Percentiles rank a stretch among this genome's conserved stretches.
Conservation (phyloP, 1,140 invertebrate genomes). For the Euura lappo region DNA sequence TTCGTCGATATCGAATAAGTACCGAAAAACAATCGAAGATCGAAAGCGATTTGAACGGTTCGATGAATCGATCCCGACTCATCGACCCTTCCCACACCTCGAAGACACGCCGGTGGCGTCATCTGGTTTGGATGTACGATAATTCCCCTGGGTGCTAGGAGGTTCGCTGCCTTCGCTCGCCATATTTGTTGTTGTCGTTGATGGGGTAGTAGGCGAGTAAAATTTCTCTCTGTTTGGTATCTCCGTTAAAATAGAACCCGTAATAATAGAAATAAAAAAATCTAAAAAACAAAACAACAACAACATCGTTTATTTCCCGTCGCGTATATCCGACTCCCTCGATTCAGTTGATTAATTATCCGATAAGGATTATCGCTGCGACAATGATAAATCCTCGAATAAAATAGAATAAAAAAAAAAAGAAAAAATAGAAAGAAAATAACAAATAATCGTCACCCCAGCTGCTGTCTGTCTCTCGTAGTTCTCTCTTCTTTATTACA, state of each 20-base stretch:
- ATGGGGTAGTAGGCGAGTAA: slow-evolving; percentile 61
- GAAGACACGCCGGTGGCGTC: slow-evolving; percentile 13
- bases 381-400: not conserved
- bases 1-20: not conserved
- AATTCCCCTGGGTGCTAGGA: slow-evolving; percentile 24
- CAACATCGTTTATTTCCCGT: too few species aligned
- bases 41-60: not conserved
- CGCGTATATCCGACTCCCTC: too few species aligned
- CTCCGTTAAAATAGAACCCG: too few species aligned
- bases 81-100: slow-evolving; percentile 50
- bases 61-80: not conserved
- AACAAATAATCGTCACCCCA: slow-evolving; percentile 34
- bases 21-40: not conserved
- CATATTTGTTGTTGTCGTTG: slow-evolving; percentile 69
- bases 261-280: too few species aligned
- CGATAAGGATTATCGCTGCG: not conserved
- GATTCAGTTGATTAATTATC: not conserved
- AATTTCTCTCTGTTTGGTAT: slow-evolving; percentile 7
- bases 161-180: slow-evolving; percentile 47
- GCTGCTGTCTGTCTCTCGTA: slow-evolving; percentile 30
- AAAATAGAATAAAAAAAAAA: not conserved
- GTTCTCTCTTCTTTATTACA: too few species aligned
- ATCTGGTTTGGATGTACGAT: slow-evolving; percentile 6
- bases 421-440: slow-evolving; percentile 11
- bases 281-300: too few species aligned